Conservation (phyloP, 2,888 invertebrate species). For the Antheraea assamensis region DNA sequence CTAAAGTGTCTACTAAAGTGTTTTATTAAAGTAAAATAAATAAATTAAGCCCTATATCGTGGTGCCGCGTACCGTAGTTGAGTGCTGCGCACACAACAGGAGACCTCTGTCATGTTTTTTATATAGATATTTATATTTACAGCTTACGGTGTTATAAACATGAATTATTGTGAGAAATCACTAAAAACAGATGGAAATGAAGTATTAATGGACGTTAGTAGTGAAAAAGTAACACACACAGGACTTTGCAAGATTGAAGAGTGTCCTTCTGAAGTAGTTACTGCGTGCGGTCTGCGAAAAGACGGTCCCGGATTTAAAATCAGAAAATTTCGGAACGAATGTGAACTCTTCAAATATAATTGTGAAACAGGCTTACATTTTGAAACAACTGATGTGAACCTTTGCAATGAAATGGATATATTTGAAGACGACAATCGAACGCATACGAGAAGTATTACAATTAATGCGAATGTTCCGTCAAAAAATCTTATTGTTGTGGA, state of each 20-base stretch:
- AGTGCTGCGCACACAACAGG: too few species aligned
- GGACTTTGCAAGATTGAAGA: background rate
- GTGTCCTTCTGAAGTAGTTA: background rate
- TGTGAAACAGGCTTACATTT: conserved; percentile 49
- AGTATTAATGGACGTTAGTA: background rate
- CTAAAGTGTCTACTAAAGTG: too few species aligned
- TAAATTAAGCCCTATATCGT: too few species aligned
- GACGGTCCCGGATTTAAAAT: conserved; percentile 57
- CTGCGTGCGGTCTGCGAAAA: conserved; percentile 54
- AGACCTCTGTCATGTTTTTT: too few species aligned
- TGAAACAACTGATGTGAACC: conserved; percentile 45
- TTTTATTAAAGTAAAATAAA: too few species aligned
- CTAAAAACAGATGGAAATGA: conserved; percentile 29
- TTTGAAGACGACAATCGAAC: conserved; percentile 22
- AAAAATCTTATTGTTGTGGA: conserved; percentile 47
- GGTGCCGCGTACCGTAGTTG: too few species aligned
- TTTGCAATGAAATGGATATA: conserved; percentile 45
- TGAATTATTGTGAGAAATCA: conserved; percentile 47
- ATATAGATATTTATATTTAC: conserved; percentile 22
- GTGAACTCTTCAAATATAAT: conserved; percentile 53
- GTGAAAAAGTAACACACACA: conserved; percentile 12
- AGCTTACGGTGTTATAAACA: conserved; percentile 41
- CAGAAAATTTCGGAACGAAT: conserved; percentile 54
- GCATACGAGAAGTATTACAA: background rate
- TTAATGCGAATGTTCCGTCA: background rate